phyloP scores from a whole-genome alignment of 2,888 invertebrate species.

The Crioceris asparagi region DNA sequence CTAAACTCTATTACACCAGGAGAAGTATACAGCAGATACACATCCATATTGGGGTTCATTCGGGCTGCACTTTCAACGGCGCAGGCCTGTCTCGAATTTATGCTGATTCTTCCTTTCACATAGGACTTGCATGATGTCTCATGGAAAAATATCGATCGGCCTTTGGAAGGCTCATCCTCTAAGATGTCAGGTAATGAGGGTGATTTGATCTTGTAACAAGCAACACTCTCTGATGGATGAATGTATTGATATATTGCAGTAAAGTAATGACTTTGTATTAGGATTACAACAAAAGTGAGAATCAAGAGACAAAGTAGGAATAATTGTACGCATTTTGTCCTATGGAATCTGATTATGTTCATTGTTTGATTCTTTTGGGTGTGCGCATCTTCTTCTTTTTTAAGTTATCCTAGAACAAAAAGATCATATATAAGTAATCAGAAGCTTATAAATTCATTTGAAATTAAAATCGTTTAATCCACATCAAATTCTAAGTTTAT shows the following conservation, averaged over 20 bases:
- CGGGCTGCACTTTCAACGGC: slow-evolving; percentile 57
- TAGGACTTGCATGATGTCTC: slow-evolving; percentile 50
- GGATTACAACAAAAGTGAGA: slow-evolving; percentile 3
- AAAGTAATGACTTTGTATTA: slow-evolving; percentile 5
- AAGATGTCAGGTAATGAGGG: slow-evolving; percentile 30
- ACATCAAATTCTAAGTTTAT: no score
- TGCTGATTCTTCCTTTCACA: slow-evolving; percentile 33
- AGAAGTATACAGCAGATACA: slow-evolving; percentile 46
- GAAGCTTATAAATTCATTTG: no score
- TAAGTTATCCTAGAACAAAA: no score
- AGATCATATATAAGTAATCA: no score
- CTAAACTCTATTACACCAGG: slow-evolving; percentile 31
- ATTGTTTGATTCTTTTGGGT: slow-evolving; percentile 6
- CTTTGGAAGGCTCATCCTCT: slow-evolving; percentile 26
- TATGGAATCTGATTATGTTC: slow-evolving; percentile 13
- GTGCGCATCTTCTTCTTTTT: no score
- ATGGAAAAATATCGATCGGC: slow-evolving; percentile 52
- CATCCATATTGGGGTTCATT: slow-evolving; percentile 46
- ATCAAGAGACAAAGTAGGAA: slow-evolving; percentile 10
- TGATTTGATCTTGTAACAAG: slow-evolving; percentile 26
- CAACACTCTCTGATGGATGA: slow-evolving; percentile 23
- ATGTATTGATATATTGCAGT: slow-evolving; percentile 17
- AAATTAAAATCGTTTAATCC: no score
- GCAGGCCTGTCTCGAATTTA: slow-evolving; percentile 52
- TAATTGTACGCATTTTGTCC: slow-evolving; percentile 12